Conservation (phyloP, 2,888 invertebrate species). For the Sesamia inferens region DNA sequence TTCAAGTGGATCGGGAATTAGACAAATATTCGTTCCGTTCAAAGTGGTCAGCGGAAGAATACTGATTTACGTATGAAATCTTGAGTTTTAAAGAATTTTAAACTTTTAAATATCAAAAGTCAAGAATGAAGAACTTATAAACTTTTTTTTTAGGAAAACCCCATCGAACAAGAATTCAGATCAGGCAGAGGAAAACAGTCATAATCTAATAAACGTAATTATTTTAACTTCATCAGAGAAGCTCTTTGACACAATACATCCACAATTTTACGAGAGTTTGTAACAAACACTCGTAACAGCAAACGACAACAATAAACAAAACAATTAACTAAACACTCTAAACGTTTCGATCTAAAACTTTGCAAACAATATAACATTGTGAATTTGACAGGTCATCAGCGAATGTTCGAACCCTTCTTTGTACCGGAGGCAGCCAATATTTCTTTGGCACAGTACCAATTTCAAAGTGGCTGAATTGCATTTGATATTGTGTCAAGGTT, state of each 20-base stretch:
- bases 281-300: constrained; percentile 7
- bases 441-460: constrained; percentile 62
- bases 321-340: constrained; percentile 40
- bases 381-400: constrained; percentile 49
- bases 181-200: background rate
- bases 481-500: constrained; percentile 62
- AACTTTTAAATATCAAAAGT: background rate
- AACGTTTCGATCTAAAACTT: constrained; percentile 33
- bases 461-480: constrained; percentile 50
- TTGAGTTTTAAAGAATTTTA: constrained; percentile 2
- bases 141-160: background rate
- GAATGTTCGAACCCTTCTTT: constrained; percentile 37
- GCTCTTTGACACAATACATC: background rate
- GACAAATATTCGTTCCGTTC: constrained; percentile 20
- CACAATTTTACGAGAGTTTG: constrained; percentile 1
- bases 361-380: constrained; percentile 53
- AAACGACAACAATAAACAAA: constrained; percentile 20
- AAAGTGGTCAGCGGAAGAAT: constrained; percentile 26
- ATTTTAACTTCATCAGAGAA: background rate
- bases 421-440: constrained; percentile 54
- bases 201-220: background rate
- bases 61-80: constrained; percentile 5
- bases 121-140: background rate
- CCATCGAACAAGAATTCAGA: too few relatives aligned
- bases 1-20: constrained; percentile 35